Percentiles rank a stretch among this genome's conserved stretches.
Conservation (phyloP, 2,888 invertebrate genomes). For the Drosophila limbata region DNA sequence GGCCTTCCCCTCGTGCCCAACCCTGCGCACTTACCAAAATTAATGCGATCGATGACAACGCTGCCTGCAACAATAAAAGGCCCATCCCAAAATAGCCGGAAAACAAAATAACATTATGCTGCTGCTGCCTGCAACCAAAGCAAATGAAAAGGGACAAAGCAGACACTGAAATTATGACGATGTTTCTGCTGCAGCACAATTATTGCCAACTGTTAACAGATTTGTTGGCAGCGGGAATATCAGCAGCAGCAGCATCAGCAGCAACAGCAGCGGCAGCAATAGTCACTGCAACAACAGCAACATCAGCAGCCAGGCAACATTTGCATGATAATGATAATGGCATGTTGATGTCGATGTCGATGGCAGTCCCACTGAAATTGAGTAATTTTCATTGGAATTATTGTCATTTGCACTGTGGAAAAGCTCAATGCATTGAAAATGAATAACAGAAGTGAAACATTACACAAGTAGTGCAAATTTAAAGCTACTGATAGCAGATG, state of each 20-base stretch:
- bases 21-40: conserved; percentile 61
- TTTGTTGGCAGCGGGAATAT: conserved; percentile 75
- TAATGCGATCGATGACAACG: conserved; percentile 81
- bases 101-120: conserved; percentile 52
- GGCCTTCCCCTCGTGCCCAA: conserved; percentile 11
- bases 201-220: conserved; percentile 85
- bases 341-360: conserved; percentile 56
- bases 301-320: conserved; percentile 34
- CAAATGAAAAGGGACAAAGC: conserved; percentile 66
- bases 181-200: conserved; percentile 76
- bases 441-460: background rate
- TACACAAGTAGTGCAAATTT: background rate
- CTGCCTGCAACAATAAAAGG: conserved; percentile 73
- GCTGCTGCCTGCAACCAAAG: conserved; percentile 23
- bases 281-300: background rate
- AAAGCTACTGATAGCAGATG: background rate
- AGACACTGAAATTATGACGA: conserved; percentile 78
- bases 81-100: conserved; percentile 59
- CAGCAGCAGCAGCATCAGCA: conserved; percentile 9
- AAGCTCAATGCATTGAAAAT: background rate
- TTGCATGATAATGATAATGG: conserved; percentile 77
- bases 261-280: conserved; percentile 6
- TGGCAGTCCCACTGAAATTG: conserved; percentile 50
- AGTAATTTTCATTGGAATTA: conserved; percentile 58
- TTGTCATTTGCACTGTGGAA: conserved; percentile 27